phyloP scores from a whole-genome alignment of 2,888 invertebrate genomes.

The Caenorhabditis sp. region DNA sequence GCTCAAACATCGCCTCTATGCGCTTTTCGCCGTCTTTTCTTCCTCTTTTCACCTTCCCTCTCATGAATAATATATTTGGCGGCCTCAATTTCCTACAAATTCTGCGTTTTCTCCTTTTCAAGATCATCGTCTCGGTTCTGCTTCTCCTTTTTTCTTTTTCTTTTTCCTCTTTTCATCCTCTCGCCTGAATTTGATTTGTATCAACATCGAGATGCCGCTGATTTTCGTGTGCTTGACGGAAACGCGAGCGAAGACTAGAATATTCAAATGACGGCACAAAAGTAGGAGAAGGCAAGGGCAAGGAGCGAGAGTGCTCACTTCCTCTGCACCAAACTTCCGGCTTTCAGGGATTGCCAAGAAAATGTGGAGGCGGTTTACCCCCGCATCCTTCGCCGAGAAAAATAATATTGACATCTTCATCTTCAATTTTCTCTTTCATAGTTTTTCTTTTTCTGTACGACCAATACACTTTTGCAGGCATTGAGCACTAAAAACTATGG shows the following conservation, averaged over 20 bases:
- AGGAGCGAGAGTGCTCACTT: slow-evolving; percentile 37
- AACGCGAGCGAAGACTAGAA: slow-evolving; percentile 31
- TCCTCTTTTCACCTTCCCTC: slow-evolving; percentile 10
- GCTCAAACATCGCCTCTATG: slow-evolving; percentile 10
- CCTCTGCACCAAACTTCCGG: slow-evolving; percentile 41
- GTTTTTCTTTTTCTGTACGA: no score
- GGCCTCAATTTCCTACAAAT: slow-evolving; percentile 7
- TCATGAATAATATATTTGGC: slow-evolving; percentile 35
- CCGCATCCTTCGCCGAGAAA: background rate
- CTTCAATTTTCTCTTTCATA: background rate
- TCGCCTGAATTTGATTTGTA: slow-evolving; percentile 22
- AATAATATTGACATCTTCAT: background rate
- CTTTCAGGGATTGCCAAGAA: slow-evolving; percentile 13
- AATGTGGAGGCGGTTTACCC: slow-evolving; percentile 3
- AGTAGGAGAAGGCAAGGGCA: slow-evolving; percentile 23
- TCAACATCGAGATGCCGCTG: slow-evolving; percentile 37
- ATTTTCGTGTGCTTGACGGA: slow-evolving; percentile 9
- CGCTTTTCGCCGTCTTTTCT: slow-evolving; percentile 5
- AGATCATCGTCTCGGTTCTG: slow-evolving; percentile 14
- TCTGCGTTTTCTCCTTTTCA: background rate
- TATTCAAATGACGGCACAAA: slow-evolving; percentile 35
- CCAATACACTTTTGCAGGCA: no score
- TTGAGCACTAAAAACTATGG: no score
- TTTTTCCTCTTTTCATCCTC: slow-evolving; percentile 2
- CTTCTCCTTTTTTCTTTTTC: slow-evolving; percentile 2